Base-by-base conservation (phyloP, 2,113 vertebrate genomes). In the Calyptomena viridis region DNA sequence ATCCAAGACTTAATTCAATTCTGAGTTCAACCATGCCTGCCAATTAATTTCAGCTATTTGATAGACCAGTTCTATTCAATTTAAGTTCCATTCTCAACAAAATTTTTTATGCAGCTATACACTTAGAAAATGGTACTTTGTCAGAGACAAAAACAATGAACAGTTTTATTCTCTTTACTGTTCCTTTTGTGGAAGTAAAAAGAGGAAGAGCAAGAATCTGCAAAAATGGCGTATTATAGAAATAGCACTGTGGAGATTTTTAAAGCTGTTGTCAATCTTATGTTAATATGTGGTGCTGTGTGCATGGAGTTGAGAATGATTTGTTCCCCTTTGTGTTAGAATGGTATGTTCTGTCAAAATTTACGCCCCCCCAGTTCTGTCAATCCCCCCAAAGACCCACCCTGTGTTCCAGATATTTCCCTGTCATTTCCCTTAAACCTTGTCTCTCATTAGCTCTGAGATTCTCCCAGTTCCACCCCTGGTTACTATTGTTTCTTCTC, bases 41-140 rank as follows among this genome's bases (percentile, higher is more conserved):
- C 80, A 96, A 93, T 96, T 96, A 88, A 91, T 94, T 89, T 59
- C 40, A 91, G 28, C 58, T 80, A 14, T 75, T 74, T 95, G 92
- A 90, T 77, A 81, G 39, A 77, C 56, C 22, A 62, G 46, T 47
- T 93, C 39, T 80, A 71, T 93, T 93, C 52, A 95, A 87, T 90
- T 67, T 93, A 89, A 84, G 66, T 95, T 93, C 47, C 25, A 63
- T 72, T 84, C 62, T 52, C 53, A 88, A 72, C 4, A 92, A 80
- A 77, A 46, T 24, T 4, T 39, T 81, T 62, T 91, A 76, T 81
- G 56, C 59, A 89, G 58, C 5, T 1, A 50, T 58, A 37, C 8
- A 47, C 56, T 95, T 37, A 79, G 62, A 94, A 90, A 90, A 69
- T 67, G 14, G 62, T 82, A 87, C 44, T 92, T 79, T 62, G 19